Percentiles rank a stretch among this genome's conserved stretches.
Conservation (phyloP, 2,113 vertebrate genomes). For the Microtus pennsylvanicus region DNA sequence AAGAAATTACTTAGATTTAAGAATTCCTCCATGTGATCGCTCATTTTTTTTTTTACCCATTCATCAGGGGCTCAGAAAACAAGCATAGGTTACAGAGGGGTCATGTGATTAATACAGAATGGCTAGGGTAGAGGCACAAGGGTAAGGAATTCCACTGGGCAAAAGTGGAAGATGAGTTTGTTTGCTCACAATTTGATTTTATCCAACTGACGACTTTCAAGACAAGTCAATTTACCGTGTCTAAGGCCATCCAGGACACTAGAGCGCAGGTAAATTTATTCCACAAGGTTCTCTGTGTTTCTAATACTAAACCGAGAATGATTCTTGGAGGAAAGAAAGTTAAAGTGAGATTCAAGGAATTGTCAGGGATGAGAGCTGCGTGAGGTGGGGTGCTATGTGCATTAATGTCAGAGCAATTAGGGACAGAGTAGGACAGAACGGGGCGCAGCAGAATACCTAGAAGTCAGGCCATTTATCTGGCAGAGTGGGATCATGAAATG, state of each 20-base stretch:
- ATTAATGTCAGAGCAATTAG: background rate
- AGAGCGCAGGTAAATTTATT: background rate
- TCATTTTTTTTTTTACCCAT: background rate
- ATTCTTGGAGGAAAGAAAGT: background rate
- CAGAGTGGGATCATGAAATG: slow-evolving; percentile 53
- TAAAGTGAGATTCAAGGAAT: background rate
- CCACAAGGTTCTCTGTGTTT: background rate
- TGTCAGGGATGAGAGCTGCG: background rate
- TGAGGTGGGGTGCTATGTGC: background rate
- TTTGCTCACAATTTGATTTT: background rate
- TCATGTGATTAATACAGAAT: background rate
- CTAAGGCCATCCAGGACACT: background rate
- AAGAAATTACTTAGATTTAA: background rate
- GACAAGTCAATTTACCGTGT: background rate
- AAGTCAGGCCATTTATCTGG: slow-evolving; percentile 12
- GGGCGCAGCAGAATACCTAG: background rate
- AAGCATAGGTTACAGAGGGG: background rate
- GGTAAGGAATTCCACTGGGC: background rate
- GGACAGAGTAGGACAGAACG: background rate
- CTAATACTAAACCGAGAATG: slow-evolving; percentile 1
- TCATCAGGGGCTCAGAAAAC: background rate
- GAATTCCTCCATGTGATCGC: background rate
- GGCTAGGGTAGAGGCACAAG: background rate
- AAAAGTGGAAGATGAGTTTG: background rate
- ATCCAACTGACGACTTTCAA: background rate